These are phyloP conservation scores for Archilochus colubris DNA, from an alignment of 2,113 vertebrate species.

Conservation along the genomic window DNA sequence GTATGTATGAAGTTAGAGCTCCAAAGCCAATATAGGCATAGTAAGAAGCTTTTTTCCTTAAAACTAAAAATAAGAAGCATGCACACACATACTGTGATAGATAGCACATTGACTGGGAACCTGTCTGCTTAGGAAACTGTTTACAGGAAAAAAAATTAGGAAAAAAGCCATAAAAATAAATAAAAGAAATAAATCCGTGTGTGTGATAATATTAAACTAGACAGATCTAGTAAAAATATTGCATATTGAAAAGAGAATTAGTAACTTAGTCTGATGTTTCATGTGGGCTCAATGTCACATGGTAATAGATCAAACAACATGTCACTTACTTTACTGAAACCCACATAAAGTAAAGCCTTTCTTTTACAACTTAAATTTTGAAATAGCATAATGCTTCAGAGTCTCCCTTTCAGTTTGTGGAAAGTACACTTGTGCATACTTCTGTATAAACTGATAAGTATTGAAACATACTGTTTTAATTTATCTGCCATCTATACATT, in stretches of 20 bases:
- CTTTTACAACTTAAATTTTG: background rate
- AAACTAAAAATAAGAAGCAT: background rate
- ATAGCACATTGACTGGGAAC: background rate
- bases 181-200: background rate
- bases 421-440: background rate
- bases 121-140: background rate
- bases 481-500: background rate
- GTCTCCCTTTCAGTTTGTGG: background rate
- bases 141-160: background rate
- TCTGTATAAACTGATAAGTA: background rate
- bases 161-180: background rate
- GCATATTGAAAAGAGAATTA: background rate
- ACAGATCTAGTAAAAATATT: background rate
- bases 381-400: background rate
- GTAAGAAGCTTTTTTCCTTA: background rate
- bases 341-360: background rate
- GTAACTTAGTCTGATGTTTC: background rate
- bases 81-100: background rate
- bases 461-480: background rate
- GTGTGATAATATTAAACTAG: background rate
- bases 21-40: background rate
- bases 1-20: background rate
- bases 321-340: background rate
- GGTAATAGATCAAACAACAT: background rate
- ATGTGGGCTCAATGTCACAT: background rate